Percentiles rank a stretch among this genome's conserved stretches.
Evolutionary conservation across 2,797 vertebrate genomes (phyloP).

Genomic region (Galaxias olidus): DNA sequence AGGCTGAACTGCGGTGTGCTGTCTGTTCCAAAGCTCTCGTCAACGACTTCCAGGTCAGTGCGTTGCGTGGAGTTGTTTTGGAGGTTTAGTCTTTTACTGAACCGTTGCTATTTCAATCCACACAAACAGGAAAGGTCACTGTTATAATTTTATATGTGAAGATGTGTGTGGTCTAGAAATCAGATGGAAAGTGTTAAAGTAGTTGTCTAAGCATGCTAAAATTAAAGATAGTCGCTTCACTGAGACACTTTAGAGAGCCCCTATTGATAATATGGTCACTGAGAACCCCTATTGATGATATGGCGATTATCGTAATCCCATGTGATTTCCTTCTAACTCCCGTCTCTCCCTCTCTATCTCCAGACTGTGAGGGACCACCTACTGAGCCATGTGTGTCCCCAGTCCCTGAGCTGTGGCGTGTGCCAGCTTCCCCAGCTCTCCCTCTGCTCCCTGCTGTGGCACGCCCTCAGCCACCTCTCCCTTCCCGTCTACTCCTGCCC

Average conservation of each 20-base stretch:
- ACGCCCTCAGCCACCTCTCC: constrained; percentile 85
- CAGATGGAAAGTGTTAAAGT: too few relatives aligned
- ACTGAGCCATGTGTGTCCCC: constrained; percentile 84
- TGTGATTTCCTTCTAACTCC: background rate
- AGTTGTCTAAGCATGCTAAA: too few relatives aligned
- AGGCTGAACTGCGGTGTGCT: constrained; percentile 79
- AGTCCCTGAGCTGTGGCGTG: constrained; percentile 83
- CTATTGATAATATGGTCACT: too few relatives aligned
- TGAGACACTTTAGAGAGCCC: too few relatives aligned
- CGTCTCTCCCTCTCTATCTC: background rate
- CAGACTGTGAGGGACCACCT: constrained; percentile 85
- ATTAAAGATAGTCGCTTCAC: too few relatives aligned
- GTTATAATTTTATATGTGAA: too few relatives aligned
- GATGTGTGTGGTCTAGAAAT: too few relatives aligned
- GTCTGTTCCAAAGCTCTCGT: constrained; percentile 83
- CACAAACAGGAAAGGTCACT: too few relatives aligned
- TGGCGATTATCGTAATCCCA: too few relatives aligned
- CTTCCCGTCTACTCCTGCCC: constrained; percentile 90
- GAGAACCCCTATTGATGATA: background rate
- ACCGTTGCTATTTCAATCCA: too few relatives aligned
- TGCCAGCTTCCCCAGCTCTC: constrained; percentile 87
- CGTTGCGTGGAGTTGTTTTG: background rate
- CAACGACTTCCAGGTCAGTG: constrained; percentile 86
- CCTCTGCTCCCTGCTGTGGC: constrained; percentile 92
- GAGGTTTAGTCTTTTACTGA: too few relatives aligned